Conservation (phyloP, 1,140 invertebrate genomes). For the Zelostemma sp. region DNA sequence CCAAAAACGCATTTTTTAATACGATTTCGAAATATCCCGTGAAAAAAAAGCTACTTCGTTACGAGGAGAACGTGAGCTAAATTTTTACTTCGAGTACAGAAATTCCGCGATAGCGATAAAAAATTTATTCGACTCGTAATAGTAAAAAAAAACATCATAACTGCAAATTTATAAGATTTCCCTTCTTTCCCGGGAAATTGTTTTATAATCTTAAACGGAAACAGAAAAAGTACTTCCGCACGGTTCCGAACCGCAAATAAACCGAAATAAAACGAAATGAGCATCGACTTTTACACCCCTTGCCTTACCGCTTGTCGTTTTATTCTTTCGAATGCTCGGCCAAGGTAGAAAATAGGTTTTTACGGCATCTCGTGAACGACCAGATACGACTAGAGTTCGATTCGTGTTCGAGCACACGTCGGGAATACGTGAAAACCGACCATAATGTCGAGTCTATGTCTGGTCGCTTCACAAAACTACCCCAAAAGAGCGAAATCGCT, state of each 20-base stretch:
- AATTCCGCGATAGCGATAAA: background rate
- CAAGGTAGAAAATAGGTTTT: slow-evolving; percentile 52
- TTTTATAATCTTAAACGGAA: slow-evolving; percentile 36
- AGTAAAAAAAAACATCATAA: background rate
- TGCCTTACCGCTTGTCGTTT: slow-evolving; percentile 38
- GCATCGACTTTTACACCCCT: slow-evolving; percentile 42
- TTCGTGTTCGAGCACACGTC: slow-evolving; percentile 44
- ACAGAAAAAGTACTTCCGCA: slow-evolving; percentile 29
- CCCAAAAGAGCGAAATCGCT: slow-evolving; percentile 31
- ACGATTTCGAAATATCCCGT: no score
- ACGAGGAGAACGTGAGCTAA: no score
- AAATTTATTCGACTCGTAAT: background rate
- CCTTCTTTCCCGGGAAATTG: slow-evolving; percentile 24
- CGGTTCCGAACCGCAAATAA: slow-evolving; percentile 34
- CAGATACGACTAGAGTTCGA: slow-evolving; percentile 47
- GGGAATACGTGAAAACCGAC: slow-evolving; percentile 47
- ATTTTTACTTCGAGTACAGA: no score
- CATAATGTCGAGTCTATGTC: slow-evolving; percentile 43
- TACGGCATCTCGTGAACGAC: slow-evolving; percentile 46
- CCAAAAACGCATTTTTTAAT: no score
- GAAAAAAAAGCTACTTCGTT: no score
- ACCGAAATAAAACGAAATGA: slow-evolving; percentile 47
- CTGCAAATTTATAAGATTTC: background rate
- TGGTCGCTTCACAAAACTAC: slow-evolving; percentile 39
- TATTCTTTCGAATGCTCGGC: slow-evolving; percentile 41